Base-by-base conservation (phyloP, 2,888 invertebrate genomes). In the Drosophila eohydei region DNA sequence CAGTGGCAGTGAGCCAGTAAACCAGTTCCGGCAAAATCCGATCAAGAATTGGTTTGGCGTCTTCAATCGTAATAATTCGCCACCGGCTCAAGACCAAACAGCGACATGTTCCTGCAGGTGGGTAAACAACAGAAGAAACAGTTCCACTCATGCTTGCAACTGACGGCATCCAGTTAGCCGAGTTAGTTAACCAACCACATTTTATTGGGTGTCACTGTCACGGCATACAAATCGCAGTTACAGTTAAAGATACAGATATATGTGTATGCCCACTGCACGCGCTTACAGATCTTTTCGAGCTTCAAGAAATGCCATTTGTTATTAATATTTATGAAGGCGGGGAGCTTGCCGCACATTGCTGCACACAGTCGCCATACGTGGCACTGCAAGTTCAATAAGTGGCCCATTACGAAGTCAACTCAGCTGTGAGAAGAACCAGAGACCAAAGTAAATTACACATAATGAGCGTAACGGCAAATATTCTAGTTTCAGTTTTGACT, bases 21-120 rank as follows among this genome's bases (percentile, higher is more conserved):
- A 56, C 56, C 43, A 56, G 56, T 74, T 81, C 66, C 90, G 88
- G 80, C 91, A 87, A 82, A 89, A 88, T 86, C 90, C 92, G 73
- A 91, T 94, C 46, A 95, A 94, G 92, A 94, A 94, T 91, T 93
- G 94, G 91, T 94, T 95, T 84, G 94, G 95, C 34, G 93, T 94
- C 54, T 95, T 95, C 93, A 95, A 95, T 78, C 95, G 95, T 88
- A 93, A 94, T 80, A 91, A 89, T 72, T 81, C 89, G 68, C 89
- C 83, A 64, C 95, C 96, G 71, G 83, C 88, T 70, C 83, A 88
- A 32, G 96, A 81, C 72, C 76, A 79, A 80, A 80, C 74, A 51
- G 51, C 89, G 70, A 91, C 86, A 76, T 91, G 92, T 77, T 89
- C 90, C 78, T 91, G 91, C 92, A 91, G 91, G 91, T 91, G 79